These are phyloP conservation scores for Zygaena filipendulae DNA, from an alignment of 2,888 invertebrate species.

Conservation along the genomic window DNA sequence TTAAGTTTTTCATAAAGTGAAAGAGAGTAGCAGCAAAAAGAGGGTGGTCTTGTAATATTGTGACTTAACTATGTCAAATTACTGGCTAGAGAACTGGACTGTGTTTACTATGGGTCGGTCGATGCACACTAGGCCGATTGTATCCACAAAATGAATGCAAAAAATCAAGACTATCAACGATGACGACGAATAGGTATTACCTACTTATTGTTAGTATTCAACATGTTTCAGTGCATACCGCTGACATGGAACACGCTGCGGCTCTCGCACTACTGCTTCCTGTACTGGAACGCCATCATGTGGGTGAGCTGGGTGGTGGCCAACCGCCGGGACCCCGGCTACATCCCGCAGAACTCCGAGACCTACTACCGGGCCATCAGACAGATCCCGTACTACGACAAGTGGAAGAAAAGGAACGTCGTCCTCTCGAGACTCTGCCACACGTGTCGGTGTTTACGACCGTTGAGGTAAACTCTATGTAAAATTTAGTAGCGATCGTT, in stretches of 20 bases:
- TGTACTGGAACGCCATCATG: constrained; percentile 92
- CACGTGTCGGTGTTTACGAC: constrained; percentile 89
- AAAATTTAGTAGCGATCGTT: too few relatives aligned
- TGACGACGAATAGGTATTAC: too few relatives aligned
- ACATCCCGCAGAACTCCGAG: constrained; percentile 88
- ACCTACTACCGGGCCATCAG: constrained; percentile 91
- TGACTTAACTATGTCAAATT: too few relatives aligned
- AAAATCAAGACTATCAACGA: too few relatives aligned
- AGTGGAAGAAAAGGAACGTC: constrained; percentile 89
- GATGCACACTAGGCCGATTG: too few relatives aligned
- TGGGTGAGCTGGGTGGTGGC: constrained; percentile 94
- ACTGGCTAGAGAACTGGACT: too few relatives aligned
- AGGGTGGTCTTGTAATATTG: too few relatives aligned
- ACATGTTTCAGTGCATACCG: constrained; percentile 85
- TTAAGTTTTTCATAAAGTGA: too few relatives aligned
- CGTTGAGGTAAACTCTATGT: constrained; percentile 74
- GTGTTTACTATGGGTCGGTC: too few relatives aligned
- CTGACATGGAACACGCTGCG: constrained; percentile 90
- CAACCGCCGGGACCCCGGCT: constrained; percentile 90
- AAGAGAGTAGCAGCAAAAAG: too few relatives aligned
- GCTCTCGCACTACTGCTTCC: constrained; percentile 89
- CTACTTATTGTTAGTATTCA: too few relatives aligned
- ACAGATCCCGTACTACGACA: constrained; percentile 92
- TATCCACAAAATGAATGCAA: too few relatives aligned
- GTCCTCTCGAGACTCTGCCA: constrained; percentile 88